Evolutionary conservation across 2,113 vertebrate species (phyloP), one percentile per base, ranked within the genome.

Genomic region (Meriones unguiculatus): DNA sequence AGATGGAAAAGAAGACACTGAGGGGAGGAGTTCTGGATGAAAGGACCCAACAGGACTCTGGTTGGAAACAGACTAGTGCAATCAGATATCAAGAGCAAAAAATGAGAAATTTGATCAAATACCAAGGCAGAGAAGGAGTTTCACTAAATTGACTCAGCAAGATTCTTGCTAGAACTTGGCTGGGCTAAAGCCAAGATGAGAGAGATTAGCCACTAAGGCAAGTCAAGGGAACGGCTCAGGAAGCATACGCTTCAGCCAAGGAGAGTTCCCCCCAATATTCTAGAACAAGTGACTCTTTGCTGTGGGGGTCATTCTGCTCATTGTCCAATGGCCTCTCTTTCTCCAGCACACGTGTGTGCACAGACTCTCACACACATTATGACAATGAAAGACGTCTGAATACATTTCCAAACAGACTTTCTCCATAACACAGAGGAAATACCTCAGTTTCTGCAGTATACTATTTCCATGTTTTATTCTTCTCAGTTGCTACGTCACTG

Each of bases 151-250:
- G 70, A 86, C 22, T 82, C 25, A 65, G 24, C 18, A 82, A 35
- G 92, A 88, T 52, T 93, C n/a, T 77, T 94, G 30, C 70, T 94
- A 81, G 92, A 75, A 94, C 2, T 72, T 59, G 59, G 32, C 38
- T 81, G 38, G 14, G 41, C 25, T 69, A 54, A 89, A 24, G 78
- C 67, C 38, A 35, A 73, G 70, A 46, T 22, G 5, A 15, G 32
- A 28, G 57, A 85, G 59, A 85, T 85, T 13, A 69, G 82, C 24
- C 32, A 59, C 11, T 30, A 76, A 30, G 52, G 30, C 72, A 30
- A 64, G 18, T 64, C 4, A 14, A 88, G 18, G 90, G 81, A 9
- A 65, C 35, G 24, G 73, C 35, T 73, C 38, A 73, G 69, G 54
- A 62, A 10, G 4, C 46, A 54, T 41, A 72, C 84, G 89, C 30